Evolutionary conservation across 2,888 invertebrate genomes (phyloP).

Genomic region (Cerceris rybyensis): DNA sequence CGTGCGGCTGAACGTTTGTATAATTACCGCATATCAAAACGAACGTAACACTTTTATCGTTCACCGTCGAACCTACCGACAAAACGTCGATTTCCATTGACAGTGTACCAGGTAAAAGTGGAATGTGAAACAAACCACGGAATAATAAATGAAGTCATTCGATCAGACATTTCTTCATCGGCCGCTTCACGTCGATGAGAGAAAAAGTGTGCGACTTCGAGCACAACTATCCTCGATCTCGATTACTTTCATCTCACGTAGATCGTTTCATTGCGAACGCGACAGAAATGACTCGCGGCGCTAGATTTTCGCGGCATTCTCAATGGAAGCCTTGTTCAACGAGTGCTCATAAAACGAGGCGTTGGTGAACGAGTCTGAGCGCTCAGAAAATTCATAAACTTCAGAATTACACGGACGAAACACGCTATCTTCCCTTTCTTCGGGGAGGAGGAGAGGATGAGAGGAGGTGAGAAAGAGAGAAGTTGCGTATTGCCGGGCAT

Average conservation of each 20-base stretch:
- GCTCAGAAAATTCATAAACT: conserved; percentile 73
- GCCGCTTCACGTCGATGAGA: neutral
- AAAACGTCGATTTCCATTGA: no score
- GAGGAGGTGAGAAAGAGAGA: conserved; percentile 5
- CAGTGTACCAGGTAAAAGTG: conserved; percentile 7
- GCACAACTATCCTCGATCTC: conserved; percentile 39
- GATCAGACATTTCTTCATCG: conserved; percentile 17
- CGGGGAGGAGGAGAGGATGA: conserved; percentile 11
- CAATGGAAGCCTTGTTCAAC: conserved; percentile 39
- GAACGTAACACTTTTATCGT: no score
- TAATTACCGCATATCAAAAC: no score
- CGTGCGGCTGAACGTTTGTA: no score
- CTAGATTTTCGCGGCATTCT: conserved; percentile 54
- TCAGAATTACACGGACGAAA: conserved; percentile 26
- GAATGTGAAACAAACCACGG: conserved; percentile 12
- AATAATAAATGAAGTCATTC: conserved; percentile 58
- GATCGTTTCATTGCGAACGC: conserved; percentile 62
- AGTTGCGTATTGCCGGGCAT: conserved; percentile 49
- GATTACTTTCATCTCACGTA: conserved; percentile 68
- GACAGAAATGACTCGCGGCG: conserved; percentile 57
- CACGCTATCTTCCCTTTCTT: conserved; percentile 39
- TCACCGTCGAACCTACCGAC: no score
- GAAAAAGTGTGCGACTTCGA: conserved; percentile 41
- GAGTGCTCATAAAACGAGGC: conserved; percentile 50
- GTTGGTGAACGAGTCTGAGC: conserved; percentile 52